phyloP scores from a whole-genome alignment of 1,140 invertebrate species.

The Drosophila repleta region DNA sequence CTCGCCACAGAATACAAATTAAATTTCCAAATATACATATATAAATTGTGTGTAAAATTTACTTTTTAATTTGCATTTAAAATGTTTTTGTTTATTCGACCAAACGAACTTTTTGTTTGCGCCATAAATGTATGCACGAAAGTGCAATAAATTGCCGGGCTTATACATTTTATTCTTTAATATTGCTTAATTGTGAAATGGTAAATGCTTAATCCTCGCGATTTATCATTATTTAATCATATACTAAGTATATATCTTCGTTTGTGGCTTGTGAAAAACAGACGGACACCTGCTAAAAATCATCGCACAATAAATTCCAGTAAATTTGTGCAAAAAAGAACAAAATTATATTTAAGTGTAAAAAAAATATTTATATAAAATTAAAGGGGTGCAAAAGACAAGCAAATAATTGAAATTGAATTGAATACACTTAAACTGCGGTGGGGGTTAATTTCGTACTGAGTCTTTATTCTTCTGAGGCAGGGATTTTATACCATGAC shows the following conservation, averaged over 20 bases:
- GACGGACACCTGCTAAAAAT: not conserved
- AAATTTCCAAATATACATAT: conserved; percentile 21
- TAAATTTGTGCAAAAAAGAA: not conserved
- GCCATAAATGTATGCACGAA: conserved; percentile 11
- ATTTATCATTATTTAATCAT: conserved; percentile 44
- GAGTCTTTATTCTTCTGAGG: too few species aligned
- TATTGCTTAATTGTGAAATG: conserved; percentile 6
- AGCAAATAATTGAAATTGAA: too few species aligned
- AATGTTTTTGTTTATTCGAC: not conserved
- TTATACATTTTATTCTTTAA: conserved; percentile 3
- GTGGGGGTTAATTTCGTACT: too few species aligned
- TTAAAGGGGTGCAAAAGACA: too few species aligned
- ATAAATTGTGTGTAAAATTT: too few species aligned
- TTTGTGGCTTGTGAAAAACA: too few species aligned
- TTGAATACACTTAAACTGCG: too few species aligned
- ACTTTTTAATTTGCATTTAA: not conserved
- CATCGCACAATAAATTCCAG: not conserved
- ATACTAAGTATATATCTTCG: conserved; percentile 2
- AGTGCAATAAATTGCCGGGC: conserved; percentile 49
- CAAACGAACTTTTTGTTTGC: conserved; percentile 19
- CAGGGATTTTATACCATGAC: too few species aligned
- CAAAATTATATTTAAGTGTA: not conserved
- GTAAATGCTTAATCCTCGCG: conserved; percentile 30
- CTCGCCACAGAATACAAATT: conserved; percentile 38
- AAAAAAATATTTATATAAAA: not conserved